phyloP scores from a whole-genome alignment of 2,113 vertebrate genomes.

The Sturnira hondurensis region DNA sequence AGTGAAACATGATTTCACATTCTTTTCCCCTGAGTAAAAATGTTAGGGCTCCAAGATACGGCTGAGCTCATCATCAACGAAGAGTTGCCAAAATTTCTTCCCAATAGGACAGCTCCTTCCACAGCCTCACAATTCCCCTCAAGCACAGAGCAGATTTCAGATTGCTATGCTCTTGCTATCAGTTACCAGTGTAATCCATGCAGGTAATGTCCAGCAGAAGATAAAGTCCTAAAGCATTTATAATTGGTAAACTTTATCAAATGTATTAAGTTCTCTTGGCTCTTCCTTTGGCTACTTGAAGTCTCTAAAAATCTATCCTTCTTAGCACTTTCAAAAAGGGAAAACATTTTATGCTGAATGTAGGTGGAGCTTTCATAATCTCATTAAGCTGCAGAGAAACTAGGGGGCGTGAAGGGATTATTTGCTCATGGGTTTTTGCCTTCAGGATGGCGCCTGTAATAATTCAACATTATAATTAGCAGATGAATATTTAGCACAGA shows the following conservation, averaged over 20 bases:
- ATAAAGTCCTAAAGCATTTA: background rate
- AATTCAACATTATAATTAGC: background rate
- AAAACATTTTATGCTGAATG: background rate
- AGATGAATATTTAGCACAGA: background rate
- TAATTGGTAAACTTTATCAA: background rate
- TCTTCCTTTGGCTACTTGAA: background rate
- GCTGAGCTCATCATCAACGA: slow-evolving; percentile 52
- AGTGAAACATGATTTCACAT: background rate
- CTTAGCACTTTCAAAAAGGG: background rate
- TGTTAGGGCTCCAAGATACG: slow-evolving; percentile 61
- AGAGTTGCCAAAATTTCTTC: slow-evolving; percentile 60
- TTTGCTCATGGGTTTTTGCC: background rate
- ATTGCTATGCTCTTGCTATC: background rate
- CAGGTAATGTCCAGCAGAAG: background rate
- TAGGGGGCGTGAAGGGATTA: background rate
- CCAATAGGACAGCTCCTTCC: background rate
- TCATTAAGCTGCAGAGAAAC: background rate
- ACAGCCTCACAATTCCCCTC: background rate
- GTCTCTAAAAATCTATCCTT: background rate
- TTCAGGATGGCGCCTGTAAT: background rate
- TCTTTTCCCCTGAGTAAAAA: slow-evolving; percentile 42
- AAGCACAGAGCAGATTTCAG: background rate
- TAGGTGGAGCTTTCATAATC: background rate
- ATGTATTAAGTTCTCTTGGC: background rate
- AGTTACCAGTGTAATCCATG: background rate